Evolutionary conservation across 1,140 invertebrate species (phyloP).

Genomic region (Paramacrobiotus metropolitanus): DNA sequence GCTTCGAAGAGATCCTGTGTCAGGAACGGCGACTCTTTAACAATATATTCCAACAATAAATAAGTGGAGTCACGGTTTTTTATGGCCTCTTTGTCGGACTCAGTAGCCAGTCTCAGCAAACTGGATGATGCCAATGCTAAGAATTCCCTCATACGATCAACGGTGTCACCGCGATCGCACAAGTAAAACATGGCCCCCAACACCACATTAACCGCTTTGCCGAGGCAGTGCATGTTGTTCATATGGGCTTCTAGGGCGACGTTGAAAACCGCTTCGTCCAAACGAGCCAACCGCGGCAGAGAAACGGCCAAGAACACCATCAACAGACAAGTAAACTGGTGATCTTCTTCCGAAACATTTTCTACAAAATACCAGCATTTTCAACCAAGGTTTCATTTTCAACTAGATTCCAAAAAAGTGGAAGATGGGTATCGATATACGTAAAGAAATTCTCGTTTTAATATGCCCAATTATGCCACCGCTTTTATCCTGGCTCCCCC

Average conservation of each 20-base stretch:
- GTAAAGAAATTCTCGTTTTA: too few relatives aligned
- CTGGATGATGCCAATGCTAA: conserved; percentile 67
- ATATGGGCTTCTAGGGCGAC: conserved; percentile 78
- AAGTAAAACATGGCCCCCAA: conserved; percentile 89
- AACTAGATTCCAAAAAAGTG: not conserved
- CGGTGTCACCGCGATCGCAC: conserved; percentile 77
- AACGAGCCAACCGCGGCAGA: conserved; percentile 77
- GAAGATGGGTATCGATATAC: too few relatives aligned
- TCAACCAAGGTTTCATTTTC: too few relatives aligned
- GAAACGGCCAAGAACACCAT: conserved; percentile 98
- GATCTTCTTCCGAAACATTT: conserved; percentile 59
- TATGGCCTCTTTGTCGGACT: conserved; percentile 76
- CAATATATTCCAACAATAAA: conserved; percentile 74
- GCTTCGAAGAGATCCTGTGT: conserved; percentile 94
- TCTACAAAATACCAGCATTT: conserved; percentile 23
- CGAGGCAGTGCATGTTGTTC: conserved; percentile 95
- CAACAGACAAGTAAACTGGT: conserved; percentile 70
- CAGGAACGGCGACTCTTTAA: conserved; percentile 85
- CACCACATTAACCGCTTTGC: conserved; percentile 81
- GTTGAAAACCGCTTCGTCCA: conserved; percentile 42
- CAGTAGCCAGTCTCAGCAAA: conserved; percentile 69
- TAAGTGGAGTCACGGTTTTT: conserved; percentile 87
- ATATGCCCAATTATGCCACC: too few relatives aligned
- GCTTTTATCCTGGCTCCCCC: too few relatives aligned
- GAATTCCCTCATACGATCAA: conserved; percentile 94